Base-by-base conservation (phyloP, 2,888 invertebrate genomes). In the Lasioglossum villosulum region DNA sequence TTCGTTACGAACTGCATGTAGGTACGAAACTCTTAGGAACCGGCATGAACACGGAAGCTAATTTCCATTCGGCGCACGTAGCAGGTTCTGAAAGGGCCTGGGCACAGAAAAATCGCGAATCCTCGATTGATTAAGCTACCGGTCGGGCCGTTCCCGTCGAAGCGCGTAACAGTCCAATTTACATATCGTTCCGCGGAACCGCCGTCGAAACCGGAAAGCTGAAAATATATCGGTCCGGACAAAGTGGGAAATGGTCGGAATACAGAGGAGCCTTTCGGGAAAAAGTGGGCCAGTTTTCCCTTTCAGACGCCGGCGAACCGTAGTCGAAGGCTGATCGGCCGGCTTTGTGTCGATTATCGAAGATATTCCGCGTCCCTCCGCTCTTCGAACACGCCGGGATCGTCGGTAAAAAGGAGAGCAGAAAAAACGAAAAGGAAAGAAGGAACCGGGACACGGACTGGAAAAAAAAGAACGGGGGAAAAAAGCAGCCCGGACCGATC, bases 271-370 rank as follows among this genome's bases (percentile, higher is more conserved):
- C 66, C 80, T 75, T 75, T 71, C 23, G 68, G 80, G 10, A 56
- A 56, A 68, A 79, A 81, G 72, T 84, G 88, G 79, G 80, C 86
- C 74, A 89, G 88, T 89, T 90, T 86, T 90, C 86, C 83, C 85
- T 88, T 91, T 89, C 88, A 71, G 80, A 83, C 86, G 83, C 82
- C 86, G 85, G 66, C 78, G 84, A 83, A 80, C 70, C 84, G 82
- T 88, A 72, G 71, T n/a, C 70, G 45, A 59, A 81, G 78, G 79
- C 76, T 86, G 86, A 85, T 86, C 82, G 89, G 85, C 80, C 74
- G 83, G 88, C 88, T 91, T 91, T 92, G 89, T 84, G 87, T 87
- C 84, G 87, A 90, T 90, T 88, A 87, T 90, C 89, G 91, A 88
- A 83, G 92, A 90, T 91, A 90, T 89, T 89, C 83, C 87, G 74